phyloP scores from a whole-genome alignment of 2,888 invertebrate genomes.

The Melieria picta region DNA sequence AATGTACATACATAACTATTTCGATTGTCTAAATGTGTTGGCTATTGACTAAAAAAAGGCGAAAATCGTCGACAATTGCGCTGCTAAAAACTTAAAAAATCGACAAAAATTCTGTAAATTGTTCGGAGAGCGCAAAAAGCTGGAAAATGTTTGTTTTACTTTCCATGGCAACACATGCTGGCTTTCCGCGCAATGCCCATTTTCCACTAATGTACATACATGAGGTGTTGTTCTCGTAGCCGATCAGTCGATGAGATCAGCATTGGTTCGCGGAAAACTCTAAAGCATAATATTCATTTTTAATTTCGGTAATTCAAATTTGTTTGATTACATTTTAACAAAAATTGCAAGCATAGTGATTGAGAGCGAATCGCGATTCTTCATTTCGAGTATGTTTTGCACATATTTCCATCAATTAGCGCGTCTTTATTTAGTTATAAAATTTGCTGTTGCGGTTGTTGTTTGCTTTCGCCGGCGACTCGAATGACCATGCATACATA shows the following conservation, averaged over 20 bases:
- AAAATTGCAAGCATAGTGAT: background rate
- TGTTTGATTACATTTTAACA: conserved; percentile 16
- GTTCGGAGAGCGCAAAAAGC: background rate
- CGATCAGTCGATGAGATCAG: conserved; percentile 23
- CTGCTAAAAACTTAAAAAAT: too few species aligned
- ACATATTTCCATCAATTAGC: too few species aligned
- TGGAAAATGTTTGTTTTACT: background rate
- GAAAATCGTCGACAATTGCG: background rate
- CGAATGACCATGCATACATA: conserved; percentile 6
- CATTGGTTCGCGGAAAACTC: conserved; percentile 16
- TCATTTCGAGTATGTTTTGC: too few species aligned
- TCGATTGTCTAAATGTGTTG: conserved; percentile 4
- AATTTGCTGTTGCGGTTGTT: too few species aligned
- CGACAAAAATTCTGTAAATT: conserved; percentile 1
- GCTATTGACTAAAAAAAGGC: conserved; percentile 5
- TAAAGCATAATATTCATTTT: background rate
- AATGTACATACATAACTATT: background rate
- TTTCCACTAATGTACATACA: too few species aligned
- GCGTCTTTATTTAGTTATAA: too few species aligned
- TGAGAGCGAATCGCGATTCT: background rate
- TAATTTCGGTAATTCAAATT: conserved; percentile 29
- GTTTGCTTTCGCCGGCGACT: too few species aligned
- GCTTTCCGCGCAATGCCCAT: background rate
- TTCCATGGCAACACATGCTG: background rate
- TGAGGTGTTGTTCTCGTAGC: background rate